Evolutionary conservation across 2,113 vertebrate species (phyloP).

Genomic region (Thomomys bottae): DNA sequence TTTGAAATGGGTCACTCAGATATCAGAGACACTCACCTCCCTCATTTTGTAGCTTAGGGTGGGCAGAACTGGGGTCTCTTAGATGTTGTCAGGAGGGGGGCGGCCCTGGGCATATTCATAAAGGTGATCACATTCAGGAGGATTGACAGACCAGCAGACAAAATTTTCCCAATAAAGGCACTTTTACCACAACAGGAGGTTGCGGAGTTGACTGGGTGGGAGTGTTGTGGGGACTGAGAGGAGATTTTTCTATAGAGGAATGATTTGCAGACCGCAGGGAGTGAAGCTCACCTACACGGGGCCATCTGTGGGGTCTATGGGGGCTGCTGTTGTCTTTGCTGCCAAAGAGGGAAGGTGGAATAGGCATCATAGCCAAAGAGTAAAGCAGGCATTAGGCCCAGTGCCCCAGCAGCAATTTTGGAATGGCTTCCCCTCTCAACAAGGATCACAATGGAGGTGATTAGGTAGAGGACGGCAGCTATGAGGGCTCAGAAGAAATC

Average conservation of each 20-base stretch:
- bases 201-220: slow-evolving; percentile 40
- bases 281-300: slow-evolving; percentile 61
- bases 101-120: neutral
- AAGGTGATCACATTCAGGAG: slow-evolving; percentile 42
- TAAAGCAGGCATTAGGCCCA: slow-evolving; percentile 73
- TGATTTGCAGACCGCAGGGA: slow-evolving; percentile 56
- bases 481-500: slow-evolving; percentile 77
- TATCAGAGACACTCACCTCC: neutral
- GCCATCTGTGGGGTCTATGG: slow-evolving; percentile 78
- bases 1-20: slow-evolving; percentile 39
- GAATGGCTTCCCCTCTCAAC: slow-evolving; percentile 35
- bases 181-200: slow-evolving; percentile 32
- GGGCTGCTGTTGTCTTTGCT: slow-evolving; percentile 77
- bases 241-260: slow-evolving; percentile 38
- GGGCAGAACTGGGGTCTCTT: slow-evolving; percentile 43
- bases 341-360: slow-evolving; percentile 74
- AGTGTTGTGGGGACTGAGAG: slow-evolving; percentile 18
- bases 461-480: slow-evolving; percentile 73
- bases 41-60: slow-evolving; percentile 52
- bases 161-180: slow-evolving; percentile 63
- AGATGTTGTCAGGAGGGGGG: slow-evolving; percentile 26
- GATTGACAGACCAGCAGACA: slow-evolving; percentile 60
- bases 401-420: slow-evolving; percentile 70
- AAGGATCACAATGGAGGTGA: slow-evolving; percentile 79
- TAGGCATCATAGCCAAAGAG: slow-evolving; percentile 84